Evolutionary conservation across 2,888 invertebrate species (phyloP), one percentile per base, ranked within the genome.

Genomic region (Abscondita cerata): DNA sequence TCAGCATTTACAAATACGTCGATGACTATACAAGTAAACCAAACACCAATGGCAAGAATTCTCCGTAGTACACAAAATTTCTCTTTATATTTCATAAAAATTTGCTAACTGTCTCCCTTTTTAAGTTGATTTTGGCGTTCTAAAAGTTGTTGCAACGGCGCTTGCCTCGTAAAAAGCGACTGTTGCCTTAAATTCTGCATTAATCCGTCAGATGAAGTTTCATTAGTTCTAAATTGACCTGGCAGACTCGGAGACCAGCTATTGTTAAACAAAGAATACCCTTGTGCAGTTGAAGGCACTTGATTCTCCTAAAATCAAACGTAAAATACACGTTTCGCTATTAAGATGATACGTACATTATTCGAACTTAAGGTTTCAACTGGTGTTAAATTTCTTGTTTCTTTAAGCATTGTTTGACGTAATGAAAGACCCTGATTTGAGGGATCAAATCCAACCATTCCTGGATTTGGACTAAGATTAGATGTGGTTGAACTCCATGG

Each of bases 131-230:
- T 90, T 81, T 93, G 93, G 72, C 92, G 91, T 76, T 93, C 92
- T 64, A 93, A 80, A 15, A 93, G 84, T 38, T 91, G 86, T 77
- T 92, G 91, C 59, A 93, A 82, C 1, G 91, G 90, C 1, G 90
- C 90, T 3, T 90, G 89, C 0, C 89, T 89, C 9, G 89, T 88
- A 89, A 91, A 91, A 41, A 92, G 81, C 0, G 91, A 90, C 85
- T 92, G 86, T 34, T 78, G 78, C 19, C 64, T 59, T 33, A 65
- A 40, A 31, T 69, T 68, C 54, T 68, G 57, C 59, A 70, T 55
- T 34, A 66, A 51, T 54, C 68, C 63, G 31, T 68, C 66, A 3
- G 69, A 68, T n/a, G 67, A 56, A 56, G 68, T 73, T 34, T 67
- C 66, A 8, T 66, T 60, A 38, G 65, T 71, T 52, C 75, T 68